These are phyloP conservation scores for Troides helena DNA, from an alignment of 2,888 invertebrate species.

Conservation along the genomic window DNA sequence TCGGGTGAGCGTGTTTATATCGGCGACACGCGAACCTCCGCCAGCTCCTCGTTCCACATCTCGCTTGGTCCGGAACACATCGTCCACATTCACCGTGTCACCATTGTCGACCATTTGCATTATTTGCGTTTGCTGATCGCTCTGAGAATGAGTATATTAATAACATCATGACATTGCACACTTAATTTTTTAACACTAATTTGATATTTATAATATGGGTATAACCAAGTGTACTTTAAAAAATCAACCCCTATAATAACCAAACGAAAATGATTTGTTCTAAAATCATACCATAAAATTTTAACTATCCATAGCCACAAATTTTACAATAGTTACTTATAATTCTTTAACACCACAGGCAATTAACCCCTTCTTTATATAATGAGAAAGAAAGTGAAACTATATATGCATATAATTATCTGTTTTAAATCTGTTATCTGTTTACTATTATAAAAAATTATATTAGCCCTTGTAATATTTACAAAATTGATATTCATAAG, in stretches of 20 bases:
- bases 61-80: conserved; percentile 65
- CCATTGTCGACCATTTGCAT: conserved; percentile 71
- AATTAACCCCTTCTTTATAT: no score
- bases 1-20: conserved; percentile 78
- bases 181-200: background rate
- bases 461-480: no score
- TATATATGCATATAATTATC: no score
- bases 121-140: conserved; percentile 61
- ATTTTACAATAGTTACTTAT: no score
- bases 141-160: conserved; percentile 42
- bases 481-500: background rate
- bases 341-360: no score
- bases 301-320: no score
- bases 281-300: no score
- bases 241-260: no score
- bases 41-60: conserved; percentile 46
- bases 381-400: no score
- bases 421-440: no score
- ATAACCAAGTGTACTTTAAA: background rate
- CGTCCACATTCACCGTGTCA: conserved; percentile 67
- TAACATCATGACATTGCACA: background rate
- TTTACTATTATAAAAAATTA: no score
- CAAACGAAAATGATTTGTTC: no score
- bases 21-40: conserved; percentile 33
- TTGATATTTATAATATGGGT: background rate